Conservation (phyloP, 2,797 vertebrate genomes). For the Heliangelus exortis region DNA sequence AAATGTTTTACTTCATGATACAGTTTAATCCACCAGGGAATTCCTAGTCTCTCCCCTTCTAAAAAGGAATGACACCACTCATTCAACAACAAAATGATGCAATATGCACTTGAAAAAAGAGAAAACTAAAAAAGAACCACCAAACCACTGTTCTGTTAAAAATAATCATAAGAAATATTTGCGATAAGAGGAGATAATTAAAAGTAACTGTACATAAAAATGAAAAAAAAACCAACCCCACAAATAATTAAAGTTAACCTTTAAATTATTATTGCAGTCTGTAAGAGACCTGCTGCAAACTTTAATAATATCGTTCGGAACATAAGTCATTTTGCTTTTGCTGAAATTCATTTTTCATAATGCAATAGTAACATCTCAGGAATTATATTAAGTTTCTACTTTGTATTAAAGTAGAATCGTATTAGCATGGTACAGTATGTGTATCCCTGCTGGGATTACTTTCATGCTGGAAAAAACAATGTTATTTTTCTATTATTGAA, state of each 20-base stretch:
- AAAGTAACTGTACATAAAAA: background rate
- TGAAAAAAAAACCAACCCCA: background rate
- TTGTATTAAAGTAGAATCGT: constrained; percentile 61
- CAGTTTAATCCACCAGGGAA: background rate
- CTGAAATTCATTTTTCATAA: constrained; percentile 59
- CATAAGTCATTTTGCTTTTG: constrained; percentile 35
- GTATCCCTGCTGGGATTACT: constrained; percentile 44
- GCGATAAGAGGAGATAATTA: background rate
- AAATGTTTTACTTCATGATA: background rate
- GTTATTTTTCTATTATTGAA: constrained; percentile 62
- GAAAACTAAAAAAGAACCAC: background rate
- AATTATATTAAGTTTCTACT: constrained; percentile 62
- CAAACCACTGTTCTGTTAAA: background rate
- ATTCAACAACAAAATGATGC: background rate
- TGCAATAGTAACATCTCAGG: constrained; percentile 37
- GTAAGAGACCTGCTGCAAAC: background rate
- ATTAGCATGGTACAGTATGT: constrained; percentile 38
- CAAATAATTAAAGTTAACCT: constrained; percentile 33
- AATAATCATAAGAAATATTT: background rate
- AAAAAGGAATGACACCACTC: background rate
- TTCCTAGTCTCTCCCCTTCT: background rate
- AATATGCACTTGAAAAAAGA: background rate
- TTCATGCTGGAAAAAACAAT: constrained; percentile 48
- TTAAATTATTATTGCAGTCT: background rate
- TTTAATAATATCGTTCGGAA: constrained; percentile 26